Percentiles rank a stretch among this genome's conserved stretches.
Evolutionary conservation across 2,113 vertebrate genomes (phyloP).

Genomic region (Philantomba maxwellii): DNA sequence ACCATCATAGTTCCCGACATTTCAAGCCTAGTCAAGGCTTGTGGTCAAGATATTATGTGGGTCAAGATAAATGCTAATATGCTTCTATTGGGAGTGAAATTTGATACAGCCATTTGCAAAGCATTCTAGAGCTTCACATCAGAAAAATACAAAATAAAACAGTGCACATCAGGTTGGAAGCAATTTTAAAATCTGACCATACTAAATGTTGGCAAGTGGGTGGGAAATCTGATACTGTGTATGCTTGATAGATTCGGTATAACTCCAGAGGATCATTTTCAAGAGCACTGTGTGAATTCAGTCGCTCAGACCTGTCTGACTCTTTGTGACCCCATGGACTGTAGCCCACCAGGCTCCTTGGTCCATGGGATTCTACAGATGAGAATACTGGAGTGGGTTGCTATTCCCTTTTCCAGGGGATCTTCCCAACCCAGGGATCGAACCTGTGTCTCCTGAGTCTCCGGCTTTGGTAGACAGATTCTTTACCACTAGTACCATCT

Average conservation of each 20-base stretch:
- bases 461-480: not conserved
- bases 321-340: not conserved
- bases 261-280: not conserved
- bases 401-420: not conserved
- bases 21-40: not conserved
- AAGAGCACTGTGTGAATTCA: not conserved
- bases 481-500: not conserved
- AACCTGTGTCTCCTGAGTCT: not conserved
- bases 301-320: not conserved
- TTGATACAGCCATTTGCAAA: not conserved
- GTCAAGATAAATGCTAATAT: not conserved
- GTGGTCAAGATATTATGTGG: not conserved
- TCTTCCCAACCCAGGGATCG: not conserved
- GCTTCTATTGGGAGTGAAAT: not conserved
- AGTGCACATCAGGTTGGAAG: not conserved
- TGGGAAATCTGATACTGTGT: not conserved
- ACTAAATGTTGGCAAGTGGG: not conserved
- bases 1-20: not conserved
- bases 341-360: not conserved
- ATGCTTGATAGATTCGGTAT: not conserved
- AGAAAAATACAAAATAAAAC: conserved; percentile 22
- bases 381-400: not conserved
- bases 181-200: not conserved
- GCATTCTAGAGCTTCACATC: not conserved
- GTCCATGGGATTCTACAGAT: not conserved